phyloP scores from a whole-genome alignment of 2,113 vertebrate species.

The Sylvia atricapilla region DNA sequence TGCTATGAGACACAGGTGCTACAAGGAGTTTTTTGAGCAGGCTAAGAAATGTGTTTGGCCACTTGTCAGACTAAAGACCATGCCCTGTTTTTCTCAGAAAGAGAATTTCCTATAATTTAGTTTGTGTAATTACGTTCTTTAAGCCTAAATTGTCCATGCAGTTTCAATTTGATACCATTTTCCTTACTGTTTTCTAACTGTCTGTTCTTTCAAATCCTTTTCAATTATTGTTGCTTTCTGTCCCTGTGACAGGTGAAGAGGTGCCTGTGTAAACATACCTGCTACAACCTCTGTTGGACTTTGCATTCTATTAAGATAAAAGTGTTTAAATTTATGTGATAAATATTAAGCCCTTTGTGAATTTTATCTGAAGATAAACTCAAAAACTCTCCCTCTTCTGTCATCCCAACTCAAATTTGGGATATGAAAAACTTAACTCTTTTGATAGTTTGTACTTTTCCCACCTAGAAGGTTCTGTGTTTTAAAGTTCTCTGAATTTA shows the following conservation, averaged over 20 bases:
- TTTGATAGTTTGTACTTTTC: background rate
- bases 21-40: background rate
- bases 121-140: slow-evolving; percentile 45
- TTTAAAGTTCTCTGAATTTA: background rate
- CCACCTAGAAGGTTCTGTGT: background rate
- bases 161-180: slow-evolving; percentile 34
- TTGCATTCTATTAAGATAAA: slow-evolving; percentile 4
- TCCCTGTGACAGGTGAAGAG: background rate
- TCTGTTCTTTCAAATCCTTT: background rate
- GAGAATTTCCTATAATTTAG: slow-evolving; percentile 21
- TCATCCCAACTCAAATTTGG: background rate
- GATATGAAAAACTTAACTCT: background rate
- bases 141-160: slow-evolving; percentile 11
- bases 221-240: background rate
- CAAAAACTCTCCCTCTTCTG: background rate
- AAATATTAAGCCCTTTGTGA: background rate
- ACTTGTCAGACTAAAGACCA: slow-evolving; percentile 38
- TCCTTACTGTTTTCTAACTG: background rate
- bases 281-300: background rate
- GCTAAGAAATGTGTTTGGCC: background rate
- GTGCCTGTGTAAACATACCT: background rate
- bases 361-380: background rate
- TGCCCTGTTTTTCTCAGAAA: slow-evolving; percentile 28
- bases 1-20: background rate
- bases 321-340: background rate